Evolutionary conservation across 2,113 vertebrate genomes (phyloP).

Genomic region (Pygoscelis antarcticus): DNA sequence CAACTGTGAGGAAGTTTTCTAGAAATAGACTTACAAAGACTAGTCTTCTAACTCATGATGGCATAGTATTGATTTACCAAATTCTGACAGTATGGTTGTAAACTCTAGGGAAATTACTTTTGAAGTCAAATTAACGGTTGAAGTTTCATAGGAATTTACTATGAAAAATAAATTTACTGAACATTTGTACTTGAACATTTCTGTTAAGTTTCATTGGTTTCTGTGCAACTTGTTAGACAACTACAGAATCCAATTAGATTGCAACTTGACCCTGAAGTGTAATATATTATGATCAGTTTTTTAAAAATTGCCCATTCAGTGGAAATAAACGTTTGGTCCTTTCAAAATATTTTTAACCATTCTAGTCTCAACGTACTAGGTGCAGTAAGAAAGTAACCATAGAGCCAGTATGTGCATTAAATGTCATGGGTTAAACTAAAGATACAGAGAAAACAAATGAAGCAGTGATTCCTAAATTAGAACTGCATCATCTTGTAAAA

Average conservation of each 20-base stretch:
- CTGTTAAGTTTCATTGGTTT: background rate
- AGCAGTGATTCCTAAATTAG: conserved; percentile 85
- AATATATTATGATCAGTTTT: background rate
- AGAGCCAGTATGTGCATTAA: conserved; percentile 59
- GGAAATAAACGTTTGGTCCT: conserved; percentile 12
- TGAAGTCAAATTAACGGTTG: background rate
- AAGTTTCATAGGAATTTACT: background rate
- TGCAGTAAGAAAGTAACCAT: conserved; percentile 55
- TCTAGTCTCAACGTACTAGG: background rate
- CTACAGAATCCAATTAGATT: background rate
- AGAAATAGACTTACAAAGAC: background rate
- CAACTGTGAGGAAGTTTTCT: background rate
- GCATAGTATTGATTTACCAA: background rate
- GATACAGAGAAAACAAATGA: conserved; percentile 78
- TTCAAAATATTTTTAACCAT: conserved; percentile 4
- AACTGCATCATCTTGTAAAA: conserved; percentile 88
- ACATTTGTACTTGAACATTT: background rate
- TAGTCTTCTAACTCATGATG: background rate
- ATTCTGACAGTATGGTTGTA: background rate
- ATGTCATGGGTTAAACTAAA: conserved; percentile 70
- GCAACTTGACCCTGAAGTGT: background rate
- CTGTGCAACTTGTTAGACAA: background rate
- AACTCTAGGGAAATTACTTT: background rate
- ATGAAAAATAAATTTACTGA: background rate
- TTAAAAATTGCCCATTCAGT: background rate